A percentile compares a stretch with the other conserved stretches of the same genome.
Evolutionary conservation across 2,797 vertebrate genomes (phyloP).

Genomic region (Melanotaenia trifasciata): DNA sequence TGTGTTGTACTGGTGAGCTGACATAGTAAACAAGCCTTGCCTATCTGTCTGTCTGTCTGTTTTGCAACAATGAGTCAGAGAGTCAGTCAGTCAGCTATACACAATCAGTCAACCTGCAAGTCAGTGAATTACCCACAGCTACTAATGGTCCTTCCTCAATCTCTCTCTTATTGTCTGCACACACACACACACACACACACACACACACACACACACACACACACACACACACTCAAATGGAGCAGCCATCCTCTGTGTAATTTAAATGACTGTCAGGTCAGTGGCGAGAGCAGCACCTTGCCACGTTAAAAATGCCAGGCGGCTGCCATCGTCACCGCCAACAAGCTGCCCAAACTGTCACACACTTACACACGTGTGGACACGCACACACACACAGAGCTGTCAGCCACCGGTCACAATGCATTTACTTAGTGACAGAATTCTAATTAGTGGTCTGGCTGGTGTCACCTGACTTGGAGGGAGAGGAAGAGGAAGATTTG

Average conservation of each 20-base stretch:
- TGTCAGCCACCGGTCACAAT: constrained; percentile 98
- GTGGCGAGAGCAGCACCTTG: constrained; percentile 94
- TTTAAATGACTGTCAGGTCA: constrained; percentile 99
- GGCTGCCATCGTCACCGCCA: constrained; percentile 88
- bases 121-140: constrained; percentile 86
- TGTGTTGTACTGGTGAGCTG: constrained; percentile 69
- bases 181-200: constrained; percentile 32
- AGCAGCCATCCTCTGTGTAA: constrained; percentile 80
- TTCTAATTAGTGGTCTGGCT: constrained; percentile 98
- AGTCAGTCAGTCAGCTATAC: constrained; percentile 75
- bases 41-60: constrained; percentile 77
- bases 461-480: constrained; percentile 86
- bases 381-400: constrained; percentile 86
- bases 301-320: constrained; percentile 97
- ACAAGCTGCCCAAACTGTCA: constrained; percentile 85
- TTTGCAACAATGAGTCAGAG: constrained; percentile 78
- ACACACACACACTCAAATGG: constrained; percentile 41
- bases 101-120: constrained; percentile 76
- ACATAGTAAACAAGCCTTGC: constrained; percentile 77
- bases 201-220: constrained; percentile 19
- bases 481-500: constrained; percentile 61
- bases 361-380: constrained; percentile 74
- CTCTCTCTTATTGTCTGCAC: constrained; percentile 58
- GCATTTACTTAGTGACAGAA: constrained; percentile 99
- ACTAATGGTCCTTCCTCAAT: constrained; percentile 83